Percentiles rank a stretch among this genome's conserved stretches.
Evolutionary conservation across 2,888 invertebrate genomes (phyloP).

Genomic region (Stenodera caucasica): DNA sequence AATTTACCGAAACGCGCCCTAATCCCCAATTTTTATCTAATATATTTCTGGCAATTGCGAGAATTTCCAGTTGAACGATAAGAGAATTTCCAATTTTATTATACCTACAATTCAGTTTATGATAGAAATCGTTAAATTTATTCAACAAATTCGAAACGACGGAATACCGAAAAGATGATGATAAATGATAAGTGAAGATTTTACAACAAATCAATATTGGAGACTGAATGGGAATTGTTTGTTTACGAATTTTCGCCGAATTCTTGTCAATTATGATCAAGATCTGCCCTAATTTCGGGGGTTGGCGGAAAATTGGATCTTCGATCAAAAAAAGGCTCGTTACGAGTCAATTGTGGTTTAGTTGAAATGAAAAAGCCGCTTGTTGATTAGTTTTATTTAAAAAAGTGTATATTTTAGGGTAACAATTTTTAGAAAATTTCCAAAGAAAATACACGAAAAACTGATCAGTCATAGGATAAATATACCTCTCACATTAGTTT

Average conservation of each 20-base stretch:
- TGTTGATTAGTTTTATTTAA: constrained; percentile 39
- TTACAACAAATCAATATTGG: not conserved
- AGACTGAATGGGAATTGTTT: not conserved
- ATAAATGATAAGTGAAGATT: not conserved
- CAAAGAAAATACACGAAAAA: constrained; percentile 44
- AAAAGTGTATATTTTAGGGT: constrained; percentile 49
- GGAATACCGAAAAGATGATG: not conserved
- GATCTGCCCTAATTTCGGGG: not conserved
- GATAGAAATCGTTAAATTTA: too few relatives aligned
- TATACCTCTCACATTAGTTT: constrained; percentile 52
- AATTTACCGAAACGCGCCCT: too few relatives aligned
- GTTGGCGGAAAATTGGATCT: too few relatives aligned
- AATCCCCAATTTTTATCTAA: too few relatives aligned
- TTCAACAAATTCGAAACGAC: not conserved
- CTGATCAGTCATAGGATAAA: constrained; percentile 49
- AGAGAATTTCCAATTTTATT: too few relatives aligned
- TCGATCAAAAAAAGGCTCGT: too few relatives aligned
- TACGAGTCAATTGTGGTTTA: too few relatives aligned
- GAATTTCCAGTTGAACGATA: too few relatives aligned
- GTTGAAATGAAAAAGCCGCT: too few relatives aligned
- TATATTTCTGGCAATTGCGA: too few relatives aligned
- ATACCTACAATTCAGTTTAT: too few relatives aligned
- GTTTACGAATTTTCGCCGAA: not conserved
- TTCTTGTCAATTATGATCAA: not conserved
- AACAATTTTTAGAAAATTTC: constrained; percentile 48